Evolutionary conservation across 2,113 vertebrate species (phyloP), one percentile per base, ranked within the genome.

Genomic region (Eretmodus cyanostictus): DNA sequence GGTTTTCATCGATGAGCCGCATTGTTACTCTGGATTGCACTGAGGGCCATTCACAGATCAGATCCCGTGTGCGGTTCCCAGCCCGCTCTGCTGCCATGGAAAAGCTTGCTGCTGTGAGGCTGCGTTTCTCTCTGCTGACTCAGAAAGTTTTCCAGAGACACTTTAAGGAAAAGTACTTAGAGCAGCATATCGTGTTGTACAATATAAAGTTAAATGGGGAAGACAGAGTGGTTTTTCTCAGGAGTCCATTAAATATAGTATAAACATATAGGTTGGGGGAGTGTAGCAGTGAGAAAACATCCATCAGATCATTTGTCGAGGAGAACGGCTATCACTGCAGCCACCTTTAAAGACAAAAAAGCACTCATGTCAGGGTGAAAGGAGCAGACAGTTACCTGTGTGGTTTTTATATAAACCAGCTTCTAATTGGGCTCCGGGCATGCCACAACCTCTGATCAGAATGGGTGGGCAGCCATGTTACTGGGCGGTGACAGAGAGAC

Each of bases 381-480:
- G 71, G 76, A 40, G 22, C 82, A 87, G 53, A 47, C 31, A 68
- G 83, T 81, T 80, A 80, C 42, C 78, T 19, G 80, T 14, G 81
- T 78, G 84, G 78, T 87, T 78, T 83, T 89, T 81, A 91, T 86
- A 86, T 92, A 93, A 89, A 92, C 89, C 89, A 86, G 84, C 34
- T 63, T 92, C 87, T 95, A 94, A 95, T 93, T 94, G 92, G 93
- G 78, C 85, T 93, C 86, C 66, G 88, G 91, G 89, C 90, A 90
- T 89, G 83, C 80, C 84, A 89, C 88, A 42, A 66, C 80, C 94
- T 95, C 83, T 95, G 94, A 96, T 95, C 94, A 92, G 86, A 94
- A 94, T 96, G 96, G 94, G 95, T 96, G 96, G 96, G 94, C 95
- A 79, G 68, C 87, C 63, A 51, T 91, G 90, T 90, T 81, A 82